Conservation (phyloP, 2,113 vertebrate species). For the Vanacampus margaritifer region DNA sequence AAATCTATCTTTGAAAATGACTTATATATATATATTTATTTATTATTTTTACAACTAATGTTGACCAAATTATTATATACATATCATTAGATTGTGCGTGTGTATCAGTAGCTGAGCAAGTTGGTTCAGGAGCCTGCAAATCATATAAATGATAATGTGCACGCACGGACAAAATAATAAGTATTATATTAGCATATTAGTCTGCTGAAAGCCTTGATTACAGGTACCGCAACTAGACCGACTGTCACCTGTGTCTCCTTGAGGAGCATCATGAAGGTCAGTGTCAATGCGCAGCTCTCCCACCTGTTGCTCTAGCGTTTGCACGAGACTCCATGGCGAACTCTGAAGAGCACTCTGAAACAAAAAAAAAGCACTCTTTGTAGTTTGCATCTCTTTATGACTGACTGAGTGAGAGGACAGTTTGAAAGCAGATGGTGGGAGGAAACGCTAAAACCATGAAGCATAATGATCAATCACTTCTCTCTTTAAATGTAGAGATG, state of each 20-base stretch:
- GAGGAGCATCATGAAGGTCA: constrained; percentile 34
- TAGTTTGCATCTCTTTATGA: neutral
- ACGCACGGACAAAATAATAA: neutral
- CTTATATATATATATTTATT: no score
- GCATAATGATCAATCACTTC: constrained; percentile 8
- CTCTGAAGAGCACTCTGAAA: constrained; percentile 69
- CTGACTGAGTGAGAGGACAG: neutral
- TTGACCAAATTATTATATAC: neutral
- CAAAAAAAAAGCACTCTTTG: constrained; percentile 28
- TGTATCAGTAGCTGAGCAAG: neutral
- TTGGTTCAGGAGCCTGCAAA: neutral
- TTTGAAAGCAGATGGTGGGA: constrained; percentile 6
- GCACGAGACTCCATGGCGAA: constrained; percentile 68
- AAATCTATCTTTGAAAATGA: no score
- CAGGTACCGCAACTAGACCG: constrained; percentile 60
- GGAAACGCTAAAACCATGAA: constrained; percentile 29
- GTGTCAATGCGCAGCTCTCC: constrained; percentile 66
- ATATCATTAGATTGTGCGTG: neutral
- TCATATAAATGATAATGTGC: neutral
- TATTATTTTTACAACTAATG: no score
- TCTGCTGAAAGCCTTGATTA: neutral
- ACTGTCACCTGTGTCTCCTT: constrained; percentile 55
- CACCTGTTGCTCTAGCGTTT: constrained; percentile 69
- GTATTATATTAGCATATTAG: neutral
- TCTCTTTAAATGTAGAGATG: constrained; percentile 13